A percentile compares a stretch with the other conserved stretches of the same genome.
Evolutionary conservation across 2,888 invertebrate species (phyloP).

Genomic region (Hypsopygia costalis): DNA sequence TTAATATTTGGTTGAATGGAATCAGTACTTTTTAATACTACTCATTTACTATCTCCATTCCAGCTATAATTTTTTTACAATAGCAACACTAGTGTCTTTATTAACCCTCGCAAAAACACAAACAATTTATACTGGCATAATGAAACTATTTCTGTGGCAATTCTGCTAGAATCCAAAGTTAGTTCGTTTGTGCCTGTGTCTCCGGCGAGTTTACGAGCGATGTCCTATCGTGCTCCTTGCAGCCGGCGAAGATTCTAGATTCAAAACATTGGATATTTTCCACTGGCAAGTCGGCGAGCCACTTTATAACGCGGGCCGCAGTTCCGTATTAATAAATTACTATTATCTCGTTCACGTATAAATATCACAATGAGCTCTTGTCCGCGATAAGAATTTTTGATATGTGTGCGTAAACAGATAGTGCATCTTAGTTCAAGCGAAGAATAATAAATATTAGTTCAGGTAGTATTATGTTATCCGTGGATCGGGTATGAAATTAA

Average conservation of each 20-base stretch:
- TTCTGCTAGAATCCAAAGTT: constrained; percentile 37
- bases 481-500: too few relatives aligned
- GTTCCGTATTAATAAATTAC: constrained; percentile 52
- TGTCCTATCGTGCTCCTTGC: constrained; percentile 65
- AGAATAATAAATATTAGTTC: background rate
- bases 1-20: too few relatives aligned
- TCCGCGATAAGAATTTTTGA: background rate
- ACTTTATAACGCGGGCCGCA: constrained; percentile 45
- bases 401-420: too few relatives aligned
- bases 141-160: constrained; percentile 5
- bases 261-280: constrained; percentile 59
- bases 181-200: constrained; percentile 61
- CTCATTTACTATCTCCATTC: too few relatives aligned
- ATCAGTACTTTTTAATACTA: too few relatives aligned
- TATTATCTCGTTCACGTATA: constrained; percentile 33
- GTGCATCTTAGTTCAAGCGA: background rate
- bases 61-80: too few relatives aligned
- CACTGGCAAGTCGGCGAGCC: constrained; percentile 31
- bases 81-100: too few relatives aligned
- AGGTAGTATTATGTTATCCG: too few relatives aligned
- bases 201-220: constrained; percentile 67
- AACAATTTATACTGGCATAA: background rate
- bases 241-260: constrained; percentile 61
- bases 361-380: constrained; percentile 22
- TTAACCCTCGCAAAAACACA: too few relatives aligned